Percentiles rank a stretch among this genome's conserved stretches.
Conservation (phyloP, 2,888 invertebrate genomes). For the Epinotia demarniana region DNA sequence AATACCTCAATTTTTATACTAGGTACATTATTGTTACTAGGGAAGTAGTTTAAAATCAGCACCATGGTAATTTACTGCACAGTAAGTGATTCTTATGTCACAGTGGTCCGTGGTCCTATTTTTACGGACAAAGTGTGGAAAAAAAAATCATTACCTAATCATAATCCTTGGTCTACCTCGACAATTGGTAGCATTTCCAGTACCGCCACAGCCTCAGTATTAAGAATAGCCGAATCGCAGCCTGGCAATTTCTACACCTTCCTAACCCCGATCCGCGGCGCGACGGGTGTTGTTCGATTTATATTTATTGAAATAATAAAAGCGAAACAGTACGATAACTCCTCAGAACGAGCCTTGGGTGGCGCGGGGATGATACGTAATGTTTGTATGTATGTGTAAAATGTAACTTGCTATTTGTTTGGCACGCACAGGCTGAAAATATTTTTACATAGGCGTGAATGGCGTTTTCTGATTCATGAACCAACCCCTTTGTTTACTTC, state of each 20-base stretch:
- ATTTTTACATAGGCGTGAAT: neutral
- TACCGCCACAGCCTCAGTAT: no score
- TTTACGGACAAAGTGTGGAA: no score
- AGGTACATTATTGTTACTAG: no score
- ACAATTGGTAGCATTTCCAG: no score
- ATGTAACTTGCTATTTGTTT: conserved; percentile 17
- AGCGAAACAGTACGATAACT: conserved; percentile 55
- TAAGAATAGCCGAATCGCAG: no score
- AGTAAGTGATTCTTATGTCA: no score
- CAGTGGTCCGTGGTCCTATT: no score
- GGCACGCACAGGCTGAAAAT: neutral
- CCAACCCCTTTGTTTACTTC: neutral
- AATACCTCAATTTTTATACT: no score
- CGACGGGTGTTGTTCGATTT: conserved; percentile 56
- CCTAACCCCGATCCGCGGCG: conserved; percentile 20
- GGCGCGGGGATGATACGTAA: conserved; percentile 45
- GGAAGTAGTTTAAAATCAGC: no score
- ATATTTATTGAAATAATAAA: conserved; percentile 65
- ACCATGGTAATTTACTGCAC: no score
- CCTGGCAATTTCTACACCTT: conserved; percentile 28
- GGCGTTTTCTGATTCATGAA: neutral
- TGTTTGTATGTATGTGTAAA: conserved; percentile 11
- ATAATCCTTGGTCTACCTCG: no score
- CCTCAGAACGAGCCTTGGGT: conserved; percentile 52
- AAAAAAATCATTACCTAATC: no score